phyloP scores from a whole-genome alignment of 2,797 vertebrate genomes.

The Phrynocephalus guinanensis region DNA sequence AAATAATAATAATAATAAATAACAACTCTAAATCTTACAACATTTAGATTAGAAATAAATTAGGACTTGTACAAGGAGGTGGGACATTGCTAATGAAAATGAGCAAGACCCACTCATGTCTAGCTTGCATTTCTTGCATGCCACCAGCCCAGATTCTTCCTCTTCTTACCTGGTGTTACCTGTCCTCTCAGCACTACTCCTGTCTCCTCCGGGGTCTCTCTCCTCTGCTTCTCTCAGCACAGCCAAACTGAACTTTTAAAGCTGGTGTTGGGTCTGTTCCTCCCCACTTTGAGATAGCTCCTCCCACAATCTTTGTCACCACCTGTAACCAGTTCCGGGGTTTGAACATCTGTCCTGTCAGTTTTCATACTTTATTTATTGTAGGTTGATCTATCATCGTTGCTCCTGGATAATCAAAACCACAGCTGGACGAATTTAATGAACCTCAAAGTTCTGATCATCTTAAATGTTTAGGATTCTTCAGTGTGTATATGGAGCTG shows the following conservation, averaged over 20 bases:
- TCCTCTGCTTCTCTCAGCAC: background rate
- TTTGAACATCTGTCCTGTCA: background rate
- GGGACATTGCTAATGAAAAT: background rate
- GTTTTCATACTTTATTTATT: background rate
- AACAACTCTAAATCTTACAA: background rate
- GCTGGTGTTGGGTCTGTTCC: background rate
- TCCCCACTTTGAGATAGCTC: background rate
- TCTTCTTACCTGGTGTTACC: conserved; percentile 11
- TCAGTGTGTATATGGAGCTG: too few species aligned
- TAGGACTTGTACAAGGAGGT: background rate
- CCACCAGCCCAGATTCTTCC: background rate
- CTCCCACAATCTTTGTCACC: background rate
- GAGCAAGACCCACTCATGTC: background rate
- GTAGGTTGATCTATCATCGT: background rate
- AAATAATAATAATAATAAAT: background rate
- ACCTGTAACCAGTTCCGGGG: background rate
- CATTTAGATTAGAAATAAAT: background rate
- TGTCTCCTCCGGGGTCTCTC: background rate
- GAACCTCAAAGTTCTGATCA: background rate
- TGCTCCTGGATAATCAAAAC: background rate
- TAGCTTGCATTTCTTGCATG: background rate
- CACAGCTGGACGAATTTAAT: background rate
- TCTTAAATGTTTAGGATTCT: background rate
- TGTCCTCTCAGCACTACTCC: background rate
- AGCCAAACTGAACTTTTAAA: conserved; percentile 22